These are phyloP conservation scores for Gryon sp. DNA, from an alignment of 1,140 invertebrate genomes.

Conservation along the genomic window DNA sequence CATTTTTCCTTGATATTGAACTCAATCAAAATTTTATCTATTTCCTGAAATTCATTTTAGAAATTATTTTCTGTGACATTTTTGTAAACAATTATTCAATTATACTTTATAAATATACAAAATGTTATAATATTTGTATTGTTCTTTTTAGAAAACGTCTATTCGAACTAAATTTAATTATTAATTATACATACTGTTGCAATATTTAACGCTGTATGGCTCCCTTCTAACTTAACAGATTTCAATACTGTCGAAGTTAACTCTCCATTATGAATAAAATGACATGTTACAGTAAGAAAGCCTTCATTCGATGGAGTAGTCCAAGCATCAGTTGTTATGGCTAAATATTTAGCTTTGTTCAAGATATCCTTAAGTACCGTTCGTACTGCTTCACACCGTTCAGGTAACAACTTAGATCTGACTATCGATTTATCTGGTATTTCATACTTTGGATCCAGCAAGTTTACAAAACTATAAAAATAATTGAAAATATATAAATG, in stretches of 20 bases:
- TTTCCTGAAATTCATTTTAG: too few species aligned
- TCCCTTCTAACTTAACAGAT: slow-evolving; percentile 11
- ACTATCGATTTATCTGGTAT: slow-evolving; percentile 7
- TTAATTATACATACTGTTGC: too few species aligned
- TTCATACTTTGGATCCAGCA: slow-evolving; percentile 14
- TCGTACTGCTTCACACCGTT: neutral
- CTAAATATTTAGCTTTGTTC: neutral
- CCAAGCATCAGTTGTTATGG: slow-evolving; percentile 14
- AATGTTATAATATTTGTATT: too few species aligned
- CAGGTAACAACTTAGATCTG: too few species aligned
- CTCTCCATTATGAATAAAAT: neutral
- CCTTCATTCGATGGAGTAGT: slow-evolving; percentile 5
- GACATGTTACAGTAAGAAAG: slow-evolving; percentile 11
- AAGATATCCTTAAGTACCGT: neutral
- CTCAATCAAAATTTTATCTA: neutral
- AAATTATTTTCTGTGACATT: too few species aligned
- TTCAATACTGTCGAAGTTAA: slow-evolving; percentile 5
- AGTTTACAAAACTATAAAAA: too few species aligned
- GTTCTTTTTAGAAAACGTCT: too few species aligned
- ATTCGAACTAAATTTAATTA: too few species aligned
- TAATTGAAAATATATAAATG: too few species aligned
- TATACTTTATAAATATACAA: too few species aligned
- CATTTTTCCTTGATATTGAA: neutral
- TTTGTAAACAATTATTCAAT: too few species aligned
- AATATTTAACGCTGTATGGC: slow-evolving; percentile 14